phyloP scores from a whole-genome alignment of 2,888 invertebrate genomes.

The Synanthedon andrenaeformis region DNA sequence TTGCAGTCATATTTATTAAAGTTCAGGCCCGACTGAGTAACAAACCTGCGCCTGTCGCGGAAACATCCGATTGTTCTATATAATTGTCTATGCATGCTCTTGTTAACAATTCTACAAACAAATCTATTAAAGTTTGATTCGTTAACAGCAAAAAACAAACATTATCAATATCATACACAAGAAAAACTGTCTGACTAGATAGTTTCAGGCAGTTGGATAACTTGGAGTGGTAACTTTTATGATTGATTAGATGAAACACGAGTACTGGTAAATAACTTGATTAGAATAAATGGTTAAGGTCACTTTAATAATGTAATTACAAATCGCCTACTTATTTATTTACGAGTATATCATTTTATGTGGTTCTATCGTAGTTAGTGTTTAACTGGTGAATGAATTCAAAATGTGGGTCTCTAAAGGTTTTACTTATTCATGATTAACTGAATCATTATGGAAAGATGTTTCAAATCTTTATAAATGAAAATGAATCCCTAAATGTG shows the following conservation, averaged over 20 bases:
- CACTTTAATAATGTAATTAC: background rate
- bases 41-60: too few species aligned
- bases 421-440: background rate
- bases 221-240: background rate
- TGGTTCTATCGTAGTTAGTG: too few species aligned
- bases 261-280: background rate
- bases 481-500: too few species aligned
- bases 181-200: background rate
- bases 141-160: background rate
- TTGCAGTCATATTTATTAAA: too few species aligned
- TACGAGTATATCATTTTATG: background rate
- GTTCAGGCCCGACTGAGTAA: too few species aligned
- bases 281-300: background rate
- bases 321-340: background rate
- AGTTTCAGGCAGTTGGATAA: background rate
- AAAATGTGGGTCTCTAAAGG: background rate
- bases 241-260: background rate
- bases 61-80: too few species aligned
- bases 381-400: background rate
- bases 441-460: background rate
- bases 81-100: too few species aligned
- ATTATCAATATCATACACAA: background rate
- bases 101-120: background rate
- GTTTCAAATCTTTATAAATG: too few species aligned
- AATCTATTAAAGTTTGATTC: background rate